A percentile compares a stretch with the other conserved stretches of the same genome.
Evolutionary conservation across 1,140 invertebrate species (phyloP).

Genomic region (Gonioctena quinquepunctata): DNA sequence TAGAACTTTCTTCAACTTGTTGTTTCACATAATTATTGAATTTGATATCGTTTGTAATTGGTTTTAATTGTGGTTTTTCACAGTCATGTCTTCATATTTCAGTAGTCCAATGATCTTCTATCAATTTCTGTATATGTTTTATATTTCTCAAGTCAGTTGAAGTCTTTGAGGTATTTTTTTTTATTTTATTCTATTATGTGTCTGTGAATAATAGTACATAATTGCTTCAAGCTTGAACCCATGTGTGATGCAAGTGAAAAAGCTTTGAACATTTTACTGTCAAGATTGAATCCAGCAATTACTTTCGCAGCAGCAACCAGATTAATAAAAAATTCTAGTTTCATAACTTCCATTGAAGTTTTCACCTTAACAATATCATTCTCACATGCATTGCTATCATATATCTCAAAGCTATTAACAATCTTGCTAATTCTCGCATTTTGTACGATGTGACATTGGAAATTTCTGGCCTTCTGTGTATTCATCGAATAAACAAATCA

Average conservation of each 20-base stretch:
- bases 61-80: conserved; percentile 36
- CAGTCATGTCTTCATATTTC: too few relatives aligned
- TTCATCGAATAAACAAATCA: too few relatives aligned
- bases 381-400: neutral
- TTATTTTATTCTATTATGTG: conserved; percentile 29
- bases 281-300: conserved; percentile 28
- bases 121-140: too few relatives aligned
- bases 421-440: conserved; percentile 33
- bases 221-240: conserved; percentile 22
- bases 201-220: conserved; percentile 27
- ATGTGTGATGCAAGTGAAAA: conserved; percentile 34
- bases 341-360: conserved; percentile 22
- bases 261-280: conserved; percentile 30
- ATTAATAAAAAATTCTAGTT: conserved; percentile 34
- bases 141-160: conserved; percentile 22
- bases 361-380: too few relatives aligned
- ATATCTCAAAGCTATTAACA: conserved; percentile 25
- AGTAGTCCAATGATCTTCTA: too few relatives aligned
- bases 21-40: too few relatives aligned
- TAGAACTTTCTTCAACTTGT: too few relatives aligned
- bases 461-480: too few relatives aligned
- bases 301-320: conserved; percentile 30
- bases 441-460: too few relatives aligned
- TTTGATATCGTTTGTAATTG: conserved; percentile 28
- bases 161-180: conserved; percentile 3